Conservation (phyloP, 2,113 vertebrate species). For the Microcebus tavaratra region DNA sequence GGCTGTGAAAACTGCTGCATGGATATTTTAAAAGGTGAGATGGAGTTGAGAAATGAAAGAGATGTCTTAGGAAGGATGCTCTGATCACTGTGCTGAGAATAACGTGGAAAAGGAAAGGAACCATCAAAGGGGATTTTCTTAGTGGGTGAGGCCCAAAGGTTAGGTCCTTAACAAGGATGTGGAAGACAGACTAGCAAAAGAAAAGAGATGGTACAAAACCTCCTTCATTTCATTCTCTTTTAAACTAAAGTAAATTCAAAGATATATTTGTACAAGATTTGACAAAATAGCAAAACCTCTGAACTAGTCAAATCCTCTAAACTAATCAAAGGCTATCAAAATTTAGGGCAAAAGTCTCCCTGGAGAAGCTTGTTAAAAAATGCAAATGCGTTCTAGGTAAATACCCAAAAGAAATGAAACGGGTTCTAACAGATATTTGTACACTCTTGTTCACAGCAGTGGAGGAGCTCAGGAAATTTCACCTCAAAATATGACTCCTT, state of each 20-base stretch:
- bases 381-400: not conserved
- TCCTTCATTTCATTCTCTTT: not conserved
- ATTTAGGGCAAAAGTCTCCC: constrained; percentile 8
- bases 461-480: no score
- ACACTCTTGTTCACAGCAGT: not conserved
- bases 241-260: not conserved
- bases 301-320: not conserved
- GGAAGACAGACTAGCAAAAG: not conserved
- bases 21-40: not conserved
- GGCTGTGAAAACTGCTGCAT: not conserved
- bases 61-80: not conserved
- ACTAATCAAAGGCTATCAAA: not conserved
- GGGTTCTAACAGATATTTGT: not conserved
- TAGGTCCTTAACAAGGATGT: not conserved
- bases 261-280: not conserved
- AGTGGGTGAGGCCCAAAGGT: not conserved
- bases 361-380: not conserved
- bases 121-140: not conserved
- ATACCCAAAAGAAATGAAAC: not conserved
- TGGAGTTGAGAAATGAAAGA: not conserved
- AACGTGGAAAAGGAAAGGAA: not conserved
- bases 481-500: no score
- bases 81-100: not conserved
- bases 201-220: not conserved
- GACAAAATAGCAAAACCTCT: not conserved